Evolutionary conservation across 2,797 vertebrate species (phyloP).

Genomic region (Pseudochirops cupreus): DNA sequence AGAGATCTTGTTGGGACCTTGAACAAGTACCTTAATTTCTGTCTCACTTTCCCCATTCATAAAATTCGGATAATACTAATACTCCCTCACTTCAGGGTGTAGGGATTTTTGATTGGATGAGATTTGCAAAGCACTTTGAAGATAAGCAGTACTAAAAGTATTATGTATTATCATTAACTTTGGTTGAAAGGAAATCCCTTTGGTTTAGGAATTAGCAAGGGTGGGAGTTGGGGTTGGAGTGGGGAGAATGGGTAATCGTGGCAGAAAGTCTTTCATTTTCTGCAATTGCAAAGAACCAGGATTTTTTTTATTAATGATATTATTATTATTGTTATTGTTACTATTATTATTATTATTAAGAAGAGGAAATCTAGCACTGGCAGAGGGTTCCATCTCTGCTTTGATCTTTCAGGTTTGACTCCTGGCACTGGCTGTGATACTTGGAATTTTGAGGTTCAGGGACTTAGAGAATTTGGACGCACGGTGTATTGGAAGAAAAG

Average conservation of each 20-base stretch:
- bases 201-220: background rate
- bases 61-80: background rate
- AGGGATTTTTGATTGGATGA: background rate
- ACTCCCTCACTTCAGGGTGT: background rate
- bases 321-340: background rate
- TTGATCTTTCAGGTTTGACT: slow-evolving; percentile 80
- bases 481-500: slow-evolving; percentile 76
- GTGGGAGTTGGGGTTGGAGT: background rate
- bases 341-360: slow-evolving; percentile 67
- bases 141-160: background rate
- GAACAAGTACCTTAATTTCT: background rate
- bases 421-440: slow-evolving; percentile 82
- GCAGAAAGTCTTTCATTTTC: slow-evolving; percentile 46
- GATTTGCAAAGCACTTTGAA: background rate
- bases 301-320: slow-evolving; percentile 69
- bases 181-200: background rate
- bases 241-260: slow-evolving; percentile 7
- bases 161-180: background rate
- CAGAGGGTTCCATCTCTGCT: slow-evolving; percentile 77
- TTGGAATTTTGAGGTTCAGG: slow-evolving; percentile 83
- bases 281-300: slow-evolving; percentile 59
- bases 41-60: background rate
- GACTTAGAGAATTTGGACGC: slow-evolving; percentile 81
- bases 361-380: slow-evolving; percentile 69
- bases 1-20: background rate